Percentiles rank a stretch among this genome's conserved stretches.
These are phyloP conservation scores for Venturia canescens DNA, from an alignment of 1,140 invertebrate species.

Conservation along the genomic window DNA sequence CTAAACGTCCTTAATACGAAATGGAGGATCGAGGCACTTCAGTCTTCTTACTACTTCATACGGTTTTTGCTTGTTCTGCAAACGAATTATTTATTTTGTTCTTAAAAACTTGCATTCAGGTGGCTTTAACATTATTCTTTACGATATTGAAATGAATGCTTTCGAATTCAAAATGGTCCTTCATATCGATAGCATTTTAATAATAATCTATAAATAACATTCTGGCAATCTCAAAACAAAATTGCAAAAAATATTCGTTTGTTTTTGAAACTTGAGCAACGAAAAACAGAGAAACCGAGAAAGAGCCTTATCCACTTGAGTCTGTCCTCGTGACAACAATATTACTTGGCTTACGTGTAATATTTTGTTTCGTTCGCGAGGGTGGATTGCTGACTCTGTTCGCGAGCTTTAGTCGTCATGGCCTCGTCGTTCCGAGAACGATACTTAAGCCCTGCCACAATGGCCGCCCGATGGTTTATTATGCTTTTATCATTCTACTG, in stretches of 20 bases:
- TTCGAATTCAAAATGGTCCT: no score
- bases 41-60: not conserved
- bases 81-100: no score
- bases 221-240: not conserved
- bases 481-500: slow-evolving; percentile 63
- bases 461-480: slow-evolving; percentile 58
- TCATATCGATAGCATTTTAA: no score
- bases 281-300: slow-evolving; percentile 26
- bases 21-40: not conserved
- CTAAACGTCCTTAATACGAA: not conserved
- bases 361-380: not conserved
- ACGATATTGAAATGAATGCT: no score
- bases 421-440: slow-evolving; percentile 18
- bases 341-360: slow-evolving; percentile 33
- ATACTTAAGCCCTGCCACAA: slow-evolving; percentile 54
- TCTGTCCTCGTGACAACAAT: slow-evolving; percentile 51
- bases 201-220: no score
- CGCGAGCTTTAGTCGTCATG: slow-evolving; percentile 33
- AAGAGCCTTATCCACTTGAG: slow-evolving; percentile 54
- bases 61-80: no score
- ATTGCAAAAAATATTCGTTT: not conserved
- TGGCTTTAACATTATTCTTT: no score
- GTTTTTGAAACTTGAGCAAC: not conserved
- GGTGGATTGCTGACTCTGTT: slow-evolving; percentile 10
- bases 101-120: no score